Evolutionary conservation across 2,797 vertebrate genomes (phyloP), one percentile per base, ranked within the genome.

Genomic region (Paguma larvata): DNA sequence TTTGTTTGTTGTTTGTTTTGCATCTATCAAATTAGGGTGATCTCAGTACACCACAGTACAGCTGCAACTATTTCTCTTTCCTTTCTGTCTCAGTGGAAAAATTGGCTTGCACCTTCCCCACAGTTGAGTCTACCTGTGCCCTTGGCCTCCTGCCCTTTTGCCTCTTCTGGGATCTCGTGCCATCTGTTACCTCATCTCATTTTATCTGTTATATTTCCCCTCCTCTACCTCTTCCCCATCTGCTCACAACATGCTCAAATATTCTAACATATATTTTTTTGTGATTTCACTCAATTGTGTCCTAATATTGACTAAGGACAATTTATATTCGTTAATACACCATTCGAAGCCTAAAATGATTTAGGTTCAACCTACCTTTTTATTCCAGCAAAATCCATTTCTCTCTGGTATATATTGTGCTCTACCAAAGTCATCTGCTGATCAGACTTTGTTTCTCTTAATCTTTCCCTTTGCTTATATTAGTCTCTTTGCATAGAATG

Each of bases 211-310:
- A 27, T 30, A 85, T 44, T 93, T 94, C 21, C 51, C 41, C 72
- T 96, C 53, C 21, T 89, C 32, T 94, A 6, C 19, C 21, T 92
- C 53, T 91, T 77, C 27, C 30, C 86, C 85, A 83, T 93, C 79
- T 96, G 75, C 79, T 94, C 65, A 89, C 63, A 89, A 87, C 16
- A 67, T 93, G 23, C 11, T 95, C 79, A 87, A 85, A 87, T 72
- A 38, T 56, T n/a, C n/a, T 90, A 18, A 90, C 41, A 32, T 30
- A 34, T 51, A 41, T 59, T n/a, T 32, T 18, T 25, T 34, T 65
- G 4, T 78, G 9, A 38, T 84, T 88, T 92, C 6, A 70, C 27
- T 91, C 23, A 77, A 12, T 38, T 72, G 11, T 10, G 90, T 92
- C 30, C 48, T 5, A 59, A 44, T 73, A 59, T 32, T 14, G 25